Evolutionary conservation across 2,888 invertebrate species (phyloP).

Genomic region (Arctia plantaginis): DNA sequence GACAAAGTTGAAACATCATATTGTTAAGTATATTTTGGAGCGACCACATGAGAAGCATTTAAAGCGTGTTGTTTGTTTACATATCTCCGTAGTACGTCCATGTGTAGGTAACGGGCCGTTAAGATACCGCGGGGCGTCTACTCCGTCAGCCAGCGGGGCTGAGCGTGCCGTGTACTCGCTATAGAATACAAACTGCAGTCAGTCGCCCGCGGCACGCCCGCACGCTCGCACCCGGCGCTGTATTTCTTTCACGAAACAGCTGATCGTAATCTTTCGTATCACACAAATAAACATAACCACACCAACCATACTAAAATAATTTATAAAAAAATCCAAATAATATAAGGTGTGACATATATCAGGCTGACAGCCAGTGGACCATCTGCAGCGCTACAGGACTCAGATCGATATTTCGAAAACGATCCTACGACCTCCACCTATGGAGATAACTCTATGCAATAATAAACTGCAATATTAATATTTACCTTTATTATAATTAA

Average conservation of each 20-base stretch:
- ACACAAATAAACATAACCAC: slow-evolving; percentile 67
- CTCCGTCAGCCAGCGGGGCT: slow-evolving; percentile 35
- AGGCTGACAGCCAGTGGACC: slow-evolving; percentile 46
- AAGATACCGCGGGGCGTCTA: slow-evolving; percentile 65
- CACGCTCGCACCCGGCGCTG: slow-evolving; percentile 66
- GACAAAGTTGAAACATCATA: slow-evolving; percentile 39
- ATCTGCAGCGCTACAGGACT: slow-evolving; percentile 58
- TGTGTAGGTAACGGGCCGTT: slow-evolving; percentile 78
- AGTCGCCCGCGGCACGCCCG: slow-evolving; percentile 80
- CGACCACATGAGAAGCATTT: slow-evolving; percentile 48
- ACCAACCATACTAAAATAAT: slow-evolving; percentile 48
- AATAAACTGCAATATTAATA: slow-evolving; percentile 71
- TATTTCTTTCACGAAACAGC: slow-evolving; percentile 65
- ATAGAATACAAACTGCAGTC: slow-evolving; percentile 58
- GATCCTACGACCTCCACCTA: slow-evolving; percentile 65
- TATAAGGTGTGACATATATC: slow-evolving; percentile 36
- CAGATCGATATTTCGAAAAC: slow-evolving; percentile 78
- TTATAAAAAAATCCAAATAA: slow-evolving; percentile 34
- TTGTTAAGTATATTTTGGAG: slow-evolving; percentile 42
- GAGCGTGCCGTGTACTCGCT: slow-evolving; percentile 17
- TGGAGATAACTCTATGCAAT: slow-evolving; percentile 76
- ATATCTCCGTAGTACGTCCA: slow-evolving; percentile 77
- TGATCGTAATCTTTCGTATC: slow-evolving; percentile 68
- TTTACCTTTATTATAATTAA: slow-evolving; percentile 45
- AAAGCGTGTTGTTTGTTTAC: slow-evolving; percentile 80